Conservation (phyloP, 2,797 vertebrate genomes). For the Adelosebastes latens region DNA sequence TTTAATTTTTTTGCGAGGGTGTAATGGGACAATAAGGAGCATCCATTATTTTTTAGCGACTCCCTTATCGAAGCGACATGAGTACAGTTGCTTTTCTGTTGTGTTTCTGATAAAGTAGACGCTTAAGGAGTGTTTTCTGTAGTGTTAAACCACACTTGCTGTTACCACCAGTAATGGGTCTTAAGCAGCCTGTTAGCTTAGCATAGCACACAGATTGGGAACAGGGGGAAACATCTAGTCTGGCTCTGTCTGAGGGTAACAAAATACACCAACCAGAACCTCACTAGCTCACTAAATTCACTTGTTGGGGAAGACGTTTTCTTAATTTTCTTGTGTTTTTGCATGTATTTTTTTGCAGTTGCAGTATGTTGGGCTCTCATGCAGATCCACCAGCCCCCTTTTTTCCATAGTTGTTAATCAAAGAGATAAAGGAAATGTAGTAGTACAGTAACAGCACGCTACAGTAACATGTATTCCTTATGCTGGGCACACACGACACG, state of each 20-base stretch:
- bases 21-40: background rate
- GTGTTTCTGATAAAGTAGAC: background rate
- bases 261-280: background rate
- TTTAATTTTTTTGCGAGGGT: background rate
- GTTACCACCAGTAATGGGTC: background rate
- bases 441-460: background rate
- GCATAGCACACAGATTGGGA: background rate
- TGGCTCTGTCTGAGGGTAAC: background rate
- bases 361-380: accelerated
- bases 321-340: background rate
- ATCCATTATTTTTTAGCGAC: background rate
- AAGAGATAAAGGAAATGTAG: background rate
- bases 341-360: background rate
- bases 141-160: background rate
- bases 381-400: background rate
- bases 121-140: background rate
- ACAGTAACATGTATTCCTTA: background rate
- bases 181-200: background rate
- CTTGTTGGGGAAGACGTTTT: background rate
- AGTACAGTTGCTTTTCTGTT: background rate
- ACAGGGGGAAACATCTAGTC: background rate
- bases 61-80: background rate
- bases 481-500: background rate
- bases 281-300: background rate
- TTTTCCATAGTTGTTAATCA: background rate